Conservation (phyloP, 2,888 invertebrate species). For the Gasteruption jaculator region DNA sequence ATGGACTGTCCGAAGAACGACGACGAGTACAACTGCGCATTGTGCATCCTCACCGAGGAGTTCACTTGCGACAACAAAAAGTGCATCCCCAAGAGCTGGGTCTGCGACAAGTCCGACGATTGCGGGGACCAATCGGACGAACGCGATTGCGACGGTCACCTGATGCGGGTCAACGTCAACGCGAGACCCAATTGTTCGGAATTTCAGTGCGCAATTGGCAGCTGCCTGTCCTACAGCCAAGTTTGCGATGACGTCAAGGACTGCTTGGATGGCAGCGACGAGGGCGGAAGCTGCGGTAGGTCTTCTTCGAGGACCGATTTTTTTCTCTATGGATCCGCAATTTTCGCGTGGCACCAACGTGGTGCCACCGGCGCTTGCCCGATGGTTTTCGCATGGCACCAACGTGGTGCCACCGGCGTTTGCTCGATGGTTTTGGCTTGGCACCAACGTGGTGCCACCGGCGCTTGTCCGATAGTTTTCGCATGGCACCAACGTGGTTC, state of each 20-base stretch:
- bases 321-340: no score
- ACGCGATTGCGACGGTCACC: conserved; percentile 32
- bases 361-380: no score
- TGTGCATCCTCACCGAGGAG: conserved; percentile 51
- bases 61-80: conserved; percentile 59
- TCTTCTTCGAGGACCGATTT: no score
- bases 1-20: conserved; percentile 69
- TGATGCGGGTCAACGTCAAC: neutral
- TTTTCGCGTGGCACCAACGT: no score
- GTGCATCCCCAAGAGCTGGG: conserved; percentile 59
- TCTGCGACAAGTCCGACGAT: conserved; percentile 62
- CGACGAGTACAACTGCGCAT: conserved; percentile 63
- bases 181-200: conserved; percentile 41
- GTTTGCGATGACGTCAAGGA: conserved; percentile 64
- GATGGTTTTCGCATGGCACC: no score
- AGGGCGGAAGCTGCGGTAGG: conserved; percentile 62
- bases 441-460: no score
- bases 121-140: conserved; percentile 75
- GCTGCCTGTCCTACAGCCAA: conserved; percentile 61
- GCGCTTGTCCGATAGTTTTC: no score
- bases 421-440: no score
- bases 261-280: conserved; percentile 70
- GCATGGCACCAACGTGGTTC: no score
- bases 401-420: no score
- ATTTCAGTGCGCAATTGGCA: conserved; percentile 59